Evolutionary conservation across 1,140 invertebrate genomes (phyloP).

Genomic region (Cecropterus lyciades): DNA sequence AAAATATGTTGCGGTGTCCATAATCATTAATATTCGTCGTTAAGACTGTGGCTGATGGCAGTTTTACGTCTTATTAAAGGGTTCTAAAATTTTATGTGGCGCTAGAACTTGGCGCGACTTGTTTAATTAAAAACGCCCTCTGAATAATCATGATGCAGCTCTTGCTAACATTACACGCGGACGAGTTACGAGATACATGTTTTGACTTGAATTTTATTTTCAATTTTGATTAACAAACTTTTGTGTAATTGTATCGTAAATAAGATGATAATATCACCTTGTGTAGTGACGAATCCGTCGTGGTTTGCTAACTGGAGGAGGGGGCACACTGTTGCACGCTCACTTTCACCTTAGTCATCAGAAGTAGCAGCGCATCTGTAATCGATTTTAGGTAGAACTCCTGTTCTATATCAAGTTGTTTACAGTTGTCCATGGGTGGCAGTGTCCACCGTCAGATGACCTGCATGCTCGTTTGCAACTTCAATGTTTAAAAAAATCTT

Average conservation of each 20-base stretch:
- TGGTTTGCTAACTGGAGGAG: too few relatives aligned
- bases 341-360: too few relatives aligned
- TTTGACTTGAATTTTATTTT: conserved; percentile 2
- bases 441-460: too few relatives aligned
- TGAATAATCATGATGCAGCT: conserved; percentile 76
- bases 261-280: too few relatives aligned
- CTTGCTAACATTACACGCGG: conserved; percentile 21
- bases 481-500: too few relatives aligned
- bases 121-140: conserved; percentile 81
- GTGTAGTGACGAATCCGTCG: too few relatives aligned
- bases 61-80: conserved; percentile 82
- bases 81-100: conserved; percentile 81
- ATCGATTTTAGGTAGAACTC: too few relatives aligned
- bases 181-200: conserved; percentile 20
- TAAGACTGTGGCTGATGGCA: conserved; percentile 66
- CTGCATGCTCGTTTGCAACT: too few relatives aligned
- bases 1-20: conserved; percentile 68
- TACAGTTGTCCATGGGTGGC: too few relatives aligned
- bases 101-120: conserved; percentile 56
- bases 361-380: too few relatives aligned
- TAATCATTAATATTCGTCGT: conserved; percentile 78
- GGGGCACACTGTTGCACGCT: too few relatives aligned
- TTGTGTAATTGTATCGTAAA: not conserved
- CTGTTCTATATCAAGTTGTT: too few relatives aligned
- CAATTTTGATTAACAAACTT: not conserved